phyloP scores from a whole-genome alignment of 2,113 vertebrate species.

The Aptenodytes patagonicus region DNA sequence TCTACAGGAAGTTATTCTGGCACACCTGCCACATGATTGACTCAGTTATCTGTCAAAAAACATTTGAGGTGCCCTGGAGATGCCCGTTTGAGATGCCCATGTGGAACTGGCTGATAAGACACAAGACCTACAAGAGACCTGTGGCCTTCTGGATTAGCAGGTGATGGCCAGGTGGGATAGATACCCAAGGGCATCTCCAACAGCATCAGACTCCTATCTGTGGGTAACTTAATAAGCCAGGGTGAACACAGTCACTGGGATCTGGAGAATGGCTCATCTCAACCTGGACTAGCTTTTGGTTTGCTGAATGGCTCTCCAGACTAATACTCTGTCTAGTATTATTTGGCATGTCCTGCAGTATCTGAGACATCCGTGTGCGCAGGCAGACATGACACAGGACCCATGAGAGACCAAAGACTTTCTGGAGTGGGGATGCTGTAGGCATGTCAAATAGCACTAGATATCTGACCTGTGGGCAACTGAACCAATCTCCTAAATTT shows the following conservation, averaged over 20 bases:
- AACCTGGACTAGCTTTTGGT: neutral
- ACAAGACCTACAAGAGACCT: neutral
- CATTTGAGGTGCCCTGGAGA: neutral
- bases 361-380: neutral
- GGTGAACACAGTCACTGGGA: neutral
- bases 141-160: neutral
- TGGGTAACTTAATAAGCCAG: neutral
- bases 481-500: neutral
- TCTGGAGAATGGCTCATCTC: neutral
- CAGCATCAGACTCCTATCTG: neutral
- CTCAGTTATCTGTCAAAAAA: neutral
- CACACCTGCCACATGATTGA: neutral
- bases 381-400: accelerated
- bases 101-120: neutral
- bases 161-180: too few species aligned
- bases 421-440: neutral
- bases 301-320: neutral
- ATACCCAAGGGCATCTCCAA: neutral
- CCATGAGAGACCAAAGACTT: neutral
- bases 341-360: neutral
- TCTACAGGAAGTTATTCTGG: neutral
- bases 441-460: neutral
- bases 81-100: neutral
- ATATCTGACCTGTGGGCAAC: neutral
- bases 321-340: neutral